phyloP scores from a whole-genome alignment of 2,888 invertebrate species.

The Eubasilissa splendida region DNA sequence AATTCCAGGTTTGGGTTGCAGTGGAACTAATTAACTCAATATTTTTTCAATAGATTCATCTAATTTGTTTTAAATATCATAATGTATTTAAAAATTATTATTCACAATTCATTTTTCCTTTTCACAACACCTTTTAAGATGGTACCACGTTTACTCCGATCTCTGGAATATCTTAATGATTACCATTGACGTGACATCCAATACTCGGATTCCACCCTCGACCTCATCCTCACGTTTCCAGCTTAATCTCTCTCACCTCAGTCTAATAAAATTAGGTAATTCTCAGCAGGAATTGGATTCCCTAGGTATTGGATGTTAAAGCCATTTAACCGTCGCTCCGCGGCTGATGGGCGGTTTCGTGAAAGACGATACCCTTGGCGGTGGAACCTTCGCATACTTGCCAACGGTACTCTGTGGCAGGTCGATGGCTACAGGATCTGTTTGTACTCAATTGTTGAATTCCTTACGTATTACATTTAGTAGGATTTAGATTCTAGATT shows the following conservation, averaged over 20 bases:
- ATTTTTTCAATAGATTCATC: too few species aligned
- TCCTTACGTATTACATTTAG: not conserved
- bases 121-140: too few species aligned
- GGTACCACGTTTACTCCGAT: too few species aligned
- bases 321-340: not conserved
- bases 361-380: conserved; percentile 12
- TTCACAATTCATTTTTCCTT: too few species aligned
- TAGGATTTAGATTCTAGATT: too few species aligned
- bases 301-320: not conserved
- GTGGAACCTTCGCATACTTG: not conserved
- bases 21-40: too few species aligned
- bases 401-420: not conserved
- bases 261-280: conserved; percentile 4
- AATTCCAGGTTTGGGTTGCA: too few species aligned
- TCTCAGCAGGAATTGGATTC: not conserved
- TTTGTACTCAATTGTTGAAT: not conserved
- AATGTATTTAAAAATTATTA: too few species aligned
- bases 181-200: too few species aligned
- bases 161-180: too few species aligned
- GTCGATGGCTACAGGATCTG: not conserved
- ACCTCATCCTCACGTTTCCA: not conserved
- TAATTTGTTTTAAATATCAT: too few species aligned
- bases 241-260: not conserved
- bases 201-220: not conserved
- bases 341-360: not conserved